These are phyloP conservation scores for Choristoneura fumiferana DNA, from an alignment of 1,140 invertebrate species.

Conservation along the genomic window DNA sequence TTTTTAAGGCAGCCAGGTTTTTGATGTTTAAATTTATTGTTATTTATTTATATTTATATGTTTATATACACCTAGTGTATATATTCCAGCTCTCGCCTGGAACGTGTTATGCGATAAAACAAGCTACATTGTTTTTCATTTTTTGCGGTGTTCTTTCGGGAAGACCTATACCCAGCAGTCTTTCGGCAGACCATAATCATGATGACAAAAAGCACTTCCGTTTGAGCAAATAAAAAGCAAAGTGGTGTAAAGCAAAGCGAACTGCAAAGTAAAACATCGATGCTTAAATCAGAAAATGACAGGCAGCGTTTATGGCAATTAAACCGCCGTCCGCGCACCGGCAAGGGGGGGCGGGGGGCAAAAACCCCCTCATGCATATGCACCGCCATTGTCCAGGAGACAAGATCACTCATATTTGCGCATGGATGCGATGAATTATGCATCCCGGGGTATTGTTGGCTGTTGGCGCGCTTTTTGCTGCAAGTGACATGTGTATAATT, in stretches of 20 bases:
- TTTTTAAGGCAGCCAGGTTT: too few relatives aligned
- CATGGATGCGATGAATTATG: slow-evolving; percentile 18
- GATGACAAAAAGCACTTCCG: too few relatives aligned
- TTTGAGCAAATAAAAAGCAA: too few relatives aligned
- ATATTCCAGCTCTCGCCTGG: too few relatives aligned
- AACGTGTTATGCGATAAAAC: too few relatives aligned
- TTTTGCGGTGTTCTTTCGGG: too few relatives aligned
- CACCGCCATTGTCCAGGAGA: slow-evolving; percentile 7
- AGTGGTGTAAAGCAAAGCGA: neutral
- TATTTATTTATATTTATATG: too few relatives aligned
- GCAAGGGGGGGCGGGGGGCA: slow-evolving; percentile 18
- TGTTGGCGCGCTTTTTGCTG: neutral
- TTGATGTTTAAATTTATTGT: too few relatives aligned
- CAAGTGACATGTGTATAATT: slow-evolving; percentile 18
- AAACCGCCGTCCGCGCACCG: slow-evolving; percentile 24
- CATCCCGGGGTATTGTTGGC: slow-evolving; percentile 12
- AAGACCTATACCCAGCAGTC: too few relatives aligned
- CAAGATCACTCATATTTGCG: slow-evolving; percentile 17
- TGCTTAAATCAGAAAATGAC: slow-evolving; percentile 29
- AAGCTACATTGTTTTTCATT: too few relatives aligned
- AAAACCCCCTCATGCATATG: slow-evolving; percentile 33
- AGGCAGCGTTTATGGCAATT: slow-evolving; percentile 33
- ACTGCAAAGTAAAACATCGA: neutral
- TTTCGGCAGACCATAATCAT: too few relatives aligned
- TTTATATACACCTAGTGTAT: too few relatives aligned